Evolutionary conservation across 2,797 vertebrate species (phyloP).

Genomic region (Heteromormyrus szaboi): DNA sequence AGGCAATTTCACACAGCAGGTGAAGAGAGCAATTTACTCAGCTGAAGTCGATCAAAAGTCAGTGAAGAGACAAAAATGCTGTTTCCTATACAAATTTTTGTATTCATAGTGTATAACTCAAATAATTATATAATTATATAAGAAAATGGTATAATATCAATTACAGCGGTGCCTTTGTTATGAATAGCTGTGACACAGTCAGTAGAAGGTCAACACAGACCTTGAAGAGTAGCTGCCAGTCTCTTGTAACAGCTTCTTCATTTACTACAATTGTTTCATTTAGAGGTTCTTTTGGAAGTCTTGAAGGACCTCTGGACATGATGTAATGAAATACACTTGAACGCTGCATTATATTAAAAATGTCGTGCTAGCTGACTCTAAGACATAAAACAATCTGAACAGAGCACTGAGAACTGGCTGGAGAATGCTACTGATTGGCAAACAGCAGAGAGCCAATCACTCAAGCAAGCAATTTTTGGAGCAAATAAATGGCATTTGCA

Average conservation of each 20-base stretch:
- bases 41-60: slow-evolving; percentile 23
- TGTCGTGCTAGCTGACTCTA: not conserved
- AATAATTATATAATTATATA: not conserved
- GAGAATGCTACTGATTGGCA: not conserved
- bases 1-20: slow-evolving; percentile 51
- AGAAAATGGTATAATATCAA: not conserved
- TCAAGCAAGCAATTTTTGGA: not conserved
- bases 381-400: not conserved
- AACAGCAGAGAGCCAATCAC: not conserved
- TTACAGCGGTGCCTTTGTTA: not conserved
- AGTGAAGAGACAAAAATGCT: slow-evolving; percentile 27
- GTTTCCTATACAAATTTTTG: slow-evolving; percentile 24
- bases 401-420: not conserved
- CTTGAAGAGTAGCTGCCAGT: not conserved
- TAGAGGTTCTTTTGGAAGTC: slow-evolving; percentile 19
- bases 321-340: slow-evolving; percentile 19
- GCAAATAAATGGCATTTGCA: not conserved
- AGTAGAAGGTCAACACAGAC: not conserved
- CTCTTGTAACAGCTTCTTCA: not conserved
- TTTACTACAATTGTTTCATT: slow-evolving; percentile 29
- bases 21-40: slow-evolving; percentile 34
- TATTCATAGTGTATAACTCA: not conserved
- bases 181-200: not conserved
- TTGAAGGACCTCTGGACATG: not conserved
- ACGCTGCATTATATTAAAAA: slow-evolving; percentile 11